phyloP scores from a whole-genome alignment of 2,797 vertebrate genomes.

The Siniperca scherzeri region DNA sequence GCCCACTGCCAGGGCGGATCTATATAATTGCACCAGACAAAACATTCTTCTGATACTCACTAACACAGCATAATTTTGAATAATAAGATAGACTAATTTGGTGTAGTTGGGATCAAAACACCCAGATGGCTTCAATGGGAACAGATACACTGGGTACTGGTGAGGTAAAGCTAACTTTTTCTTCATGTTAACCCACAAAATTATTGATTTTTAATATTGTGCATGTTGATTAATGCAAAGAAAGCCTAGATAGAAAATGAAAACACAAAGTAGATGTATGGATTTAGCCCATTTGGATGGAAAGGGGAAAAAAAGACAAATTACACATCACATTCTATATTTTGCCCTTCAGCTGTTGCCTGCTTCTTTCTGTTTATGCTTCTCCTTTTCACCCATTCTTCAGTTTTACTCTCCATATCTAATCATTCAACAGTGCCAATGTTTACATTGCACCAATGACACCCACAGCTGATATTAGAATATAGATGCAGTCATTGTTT shows the following conservation, averaged over 20 bases:
- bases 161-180: conserved; percentile 13
- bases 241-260: not conserved
- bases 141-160: conserved; percentile 1
- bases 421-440: conserved; percentile 53
- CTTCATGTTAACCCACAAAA: conserved; percentile 8
- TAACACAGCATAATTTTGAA: conserved; percentile 66
- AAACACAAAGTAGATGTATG: conserved; percentile 14
- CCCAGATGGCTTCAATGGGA: conserved; percentile 12
- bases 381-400: conserved; percentile 47
- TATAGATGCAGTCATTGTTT: conserved; percentile 53
- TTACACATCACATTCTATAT: conserved; percentile 17
- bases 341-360: conserved; percentile 50
- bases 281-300: conserved; percentile 9
- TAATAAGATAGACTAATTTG: conserved; percentile 58
- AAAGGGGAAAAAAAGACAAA: conserved; percentile 19
- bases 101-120: conserved; percentile 40
- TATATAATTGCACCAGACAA: conserved; percentile 76
- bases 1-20: conserved; percentile 60
- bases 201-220: conserved; percentile 11
- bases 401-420: conserved; percentile 28
- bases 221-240: conserved; percentile 31
- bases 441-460: conserved; percentile 56
- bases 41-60: conserved; percentile 67
- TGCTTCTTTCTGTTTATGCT: conserved; percentile 23
- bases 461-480: conserved; percentile 53